Evolutionary conservation across 2,888 invertebrate genomes (phyloP).

Genomic region (Galeopsomyia nigrocyanea): DNA sequence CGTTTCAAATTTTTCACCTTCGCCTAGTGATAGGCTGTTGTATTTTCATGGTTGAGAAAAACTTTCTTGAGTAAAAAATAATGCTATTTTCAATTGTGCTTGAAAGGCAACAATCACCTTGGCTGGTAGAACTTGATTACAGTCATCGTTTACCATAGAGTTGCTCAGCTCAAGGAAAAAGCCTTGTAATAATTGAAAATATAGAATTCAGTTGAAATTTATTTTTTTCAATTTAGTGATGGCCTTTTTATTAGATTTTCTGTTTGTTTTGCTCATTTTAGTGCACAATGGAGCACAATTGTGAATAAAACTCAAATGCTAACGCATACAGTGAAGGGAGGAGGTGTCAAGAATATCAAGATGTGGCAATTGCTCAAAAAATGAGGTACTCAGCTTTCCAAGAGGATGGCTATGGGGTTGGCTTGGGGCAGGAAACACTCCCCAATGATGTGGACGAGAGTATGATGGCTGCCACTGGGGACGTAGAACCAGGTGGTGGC

Average conservation of each 20-base stretch:
- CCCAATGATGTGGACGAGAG: slow-evolving; percentile 57
- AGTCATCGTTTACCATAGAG: neutral
- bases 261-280: slow-evolving; percentile 32
- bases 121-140: neutral
- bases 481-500: slow-evolving; percentile 54
- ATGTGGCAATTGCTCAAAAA: slow-evolving; percentile 48
- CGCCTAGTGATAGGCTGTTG: neutral
- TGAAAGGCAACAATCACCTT: neutral
- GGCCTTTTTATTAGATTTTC: neutral
- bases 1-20: neutral
- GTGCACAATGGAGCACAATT: slow-evolving; percentile 35
- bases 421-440: slow-evolving; percentile 59
- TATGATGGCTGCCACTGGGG: slow-evolving; percentile 60
- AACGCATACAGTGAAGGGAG: slow-evolving; percentile 18
- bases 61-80: neutral
- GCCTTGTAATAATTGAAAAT: slow-evolving; percentile 10
- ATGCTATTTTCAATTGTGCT: slow-evolving; percentile 12
- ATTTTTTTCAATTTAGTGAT: no score
- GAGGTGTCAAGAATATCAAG: slow-evolving; percentile 24
- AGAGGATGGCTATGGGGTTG: slow-evolving; percentile 61
- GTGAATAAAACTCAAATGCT: slow-evolving; percentile 2
- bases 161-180: slow-evolving; percentile 8
- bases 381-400: slow-evolving; percentile 63
- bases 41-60: neutral
- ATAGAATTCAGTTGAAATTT: neutral